Evolutionary conservation across 2,888 invertebrate species (phyloP), one percentile per base, ranked within the genome.

Genomic region (Hemicrepidius hirtus): DNA sequence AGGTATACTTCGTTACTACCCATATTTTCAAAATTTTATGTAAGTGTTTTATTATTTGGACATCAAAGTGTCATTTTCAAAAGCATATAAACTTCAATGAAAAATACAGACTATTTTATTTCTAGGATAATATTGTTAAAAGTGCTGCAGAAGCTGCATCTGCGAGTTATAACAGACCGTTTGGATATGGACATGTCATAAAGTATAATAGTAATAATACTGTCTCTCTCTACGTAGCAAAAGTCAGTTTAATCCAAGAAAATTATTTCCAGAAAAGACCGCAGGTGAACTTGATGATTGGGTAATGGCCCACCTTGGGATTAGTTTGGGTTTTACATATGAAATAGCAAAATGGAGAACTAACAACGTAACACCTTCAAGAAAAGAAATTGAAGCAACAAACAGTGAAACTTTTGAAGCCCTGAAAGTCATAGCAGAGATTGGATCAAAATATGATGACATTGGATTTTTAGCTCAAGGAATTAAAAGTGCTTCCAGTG

Each of bases 271-370:
- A 50, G 64, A 35, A 0, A 18, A 13, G 50, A 10, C 64, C 5
- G 49, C 64, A 13, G 64, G 64, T 9, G 37, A 37, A 6, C 13
- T 16, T 16, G 40, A 40, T 16, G 64, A 64, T 21, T 64, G 64
- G 64, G 13, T 64, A 16, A 64, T 50, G 32, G 50, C 64, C 7
- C 64, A 64, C 18, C 32, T 64, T 50, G 37, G 32, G 10, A 35
- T 64, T n/a, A 7, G 5, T 13, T 10, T 64, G n/a, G 37, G 20
- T 5, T 64, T 50, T 40, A 64, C 50, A n/a, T 64, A 4, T 37
- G 28, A 16, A 28, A 35, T 64, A 64, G 16, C 50, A 18, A 12
- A 20, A 1, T 5, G 16, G 20, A 46, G 3, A 6, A 16, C 21
- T n/a, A 64, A 64, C 18, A n/a, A 20, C 3, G 5, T 10, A n/a